Percentiles rank a stretch among this genome's conserved stretches.
Conservation (phyloP, 1,140 invertebrate genomes). For the Anastrepha ludens region DNA sequence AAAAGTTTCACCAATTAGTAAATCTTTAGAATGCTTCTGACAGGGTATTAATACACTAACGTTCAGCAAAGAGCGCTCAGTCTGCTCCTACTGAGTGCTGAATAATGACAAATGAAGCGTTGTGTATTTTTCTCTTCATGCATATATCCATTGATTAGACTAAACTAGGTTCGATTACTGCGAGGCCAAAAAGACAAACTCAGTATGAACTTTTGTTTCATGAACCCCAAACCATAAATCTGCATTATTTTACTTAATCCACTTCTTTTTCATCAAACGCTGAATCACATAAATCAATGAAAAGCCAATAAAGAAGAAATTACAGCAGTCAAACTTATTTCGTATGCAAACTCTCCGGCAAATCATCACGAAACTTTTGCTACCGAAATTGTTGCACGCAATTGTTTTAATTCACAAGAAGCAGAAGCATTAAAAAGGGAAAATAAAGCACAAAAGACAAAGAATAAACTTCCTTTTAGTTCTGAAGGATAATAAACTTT, state of each 20-base stretch:
- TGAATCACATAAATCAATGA: conserved; percentile 1
- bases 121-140: no score
- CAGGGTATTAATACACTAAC: no score
- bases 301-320: conserved; percentile 12
- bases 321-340: conserved; percentile 18
- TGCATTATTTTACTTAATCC: not conserved
- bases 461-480: not conserved
- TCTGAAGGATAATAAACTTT: not conserved
- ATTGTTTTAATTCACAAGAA: not conserved
- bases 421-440: not conserved
- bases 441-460: not conserved
- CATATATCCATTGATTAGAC: no score
- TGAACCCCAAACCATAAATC: not conserved
- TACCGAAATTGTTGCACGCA: not conserved
- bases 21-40: no score
- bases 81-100: no score
- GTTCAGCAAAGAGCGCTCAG: no score
- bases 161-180: no score
- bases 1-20: no score
- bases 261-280: not conserved
- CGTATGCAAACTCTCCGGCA: conserved; percentile 16
- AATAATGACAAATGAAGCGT: no score
- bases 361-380: not conserved
- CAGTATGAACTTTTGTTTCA: no score
- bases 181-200: no score